These are phyloP conservation scores for Nomada lathburiana DNA, from an alignment of 2,888 invertebrate species.

Conservation along the genomic window DNA sequence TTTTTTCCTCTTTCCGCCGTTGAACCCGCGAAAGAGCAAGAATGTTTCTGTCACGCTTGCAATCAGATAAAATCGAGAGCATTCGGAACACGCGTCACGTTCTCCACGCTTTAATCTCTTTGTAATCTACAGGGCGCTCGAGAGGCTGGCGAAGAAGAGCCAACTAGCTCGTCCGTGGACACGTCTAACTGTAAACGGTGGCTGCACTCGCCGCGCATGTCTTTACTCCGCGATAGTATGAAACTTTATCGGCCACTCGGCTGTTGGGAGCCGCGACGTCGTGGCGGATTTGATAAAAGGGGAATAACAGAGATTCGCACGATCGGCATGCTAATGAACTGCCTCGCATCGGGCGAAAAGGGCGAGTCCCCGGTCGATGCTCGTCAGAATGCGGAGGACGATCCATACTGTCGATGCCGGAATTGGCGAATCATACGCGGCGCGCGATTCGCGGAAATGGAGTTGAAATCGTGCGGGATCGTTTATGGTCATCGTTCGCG, in stretches of 20 bases:
- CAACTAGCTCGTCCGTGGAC: conserved; percentile 21
- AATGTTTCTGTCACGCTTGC: conserved; percentile 38
- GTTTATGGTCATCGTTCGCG: conserved; percentile 30
- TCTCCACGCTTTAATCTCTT: conserved; percentile 53
- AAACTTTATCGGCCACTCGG: neutral
- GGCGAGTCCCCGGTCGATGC: neutral
- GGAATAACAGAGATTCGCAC: no score
- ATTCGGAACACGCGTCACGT: conserved; percentile 67
- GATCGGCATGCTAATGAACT: no score
- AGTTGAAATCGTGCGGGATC: neutral
- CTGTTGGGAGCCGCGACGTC: no score
- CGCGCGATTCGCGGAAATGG: neutral
- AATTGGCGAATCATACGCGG: neutral
- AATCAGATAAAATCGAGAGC: conserved; percentile 60
- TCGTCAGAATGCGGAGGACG: neutral
- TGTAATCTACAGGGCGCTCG: conserved; percentile 44
- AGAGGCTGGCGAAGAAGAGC: conserved; percentile 26
- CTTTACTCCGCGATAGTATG: conserved; percentile 11
- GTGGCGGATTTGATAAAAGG: neutral
- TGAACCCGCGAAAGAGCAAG: neutral
- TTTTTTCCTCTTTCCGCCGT: neutral
- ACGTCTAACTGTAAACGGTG: conserved; percentile 47
- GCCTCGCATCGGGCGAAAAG: no score
- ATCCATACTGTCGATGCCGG: conserved; percentile 20
- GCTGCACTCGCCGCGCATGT: conserved; percentile 8